Base-by-base conservation (phyloP, 1,140 invertebrate genomes). In the Zaprionus capensis region DNA sequence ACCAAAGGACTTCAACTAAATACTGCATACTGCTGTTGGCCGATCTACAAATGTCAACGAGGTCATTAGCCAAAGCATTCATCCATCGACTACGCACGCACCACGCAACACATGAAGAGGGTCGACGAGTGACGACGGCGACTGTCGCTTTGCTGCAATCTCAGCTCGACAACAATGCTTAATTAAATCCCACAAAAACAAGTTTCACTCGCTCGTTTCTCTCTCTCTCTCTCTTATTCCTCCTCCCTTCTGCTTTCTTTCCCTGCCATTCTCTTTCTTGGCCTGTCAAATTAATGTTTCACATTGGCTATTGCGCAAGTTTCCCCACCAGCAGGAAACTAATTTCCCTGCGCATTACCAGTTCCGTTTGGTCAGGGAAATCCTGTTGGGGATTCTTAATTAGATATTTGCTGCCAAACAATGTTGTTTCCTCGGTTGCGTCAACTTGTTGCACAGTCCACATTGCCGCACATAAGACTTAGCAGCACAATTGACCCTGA, bases 281-380 rank as follows among this genome's bases (percentile, higher is more conserved):
- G 67, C 46, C 71, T 82, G 83, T 82, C 82, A 87, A 87, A 85
- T 85, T 82, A 82, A 70, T 80, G 76, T 61, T 79, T 59, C 75
- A 63, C 63, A 53, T 79, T 76, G 67, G 68, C 56, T 69, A 65
- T 49, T 71, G 73, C 74, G 58, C 70, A 71, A 75, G 65, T 75
- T 67, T 63, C 34, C 34, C 38, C 15, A 28, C 46, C 15, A 34
- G 28, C 17, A 67, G 20, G 17, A 79, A 85, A 85, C 80, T 76
- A 76, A 76, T 82, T 86, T 85, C 64, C 61, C 76, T 72, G 67
- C 62, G 70, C 71, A 53, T 63, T 63, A n/a, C 38, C 20, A 49
- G 38, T 38, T 14, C 44, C 46, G 17, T 22, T 22, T 44, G 41
- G 15, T 36, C 34, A 36, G 41, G 41, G 11, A 51, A 51, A 51